Conservation (phyloP, 1,140 invertebrate species). For the Brachionus calyciflorus region DNA sequence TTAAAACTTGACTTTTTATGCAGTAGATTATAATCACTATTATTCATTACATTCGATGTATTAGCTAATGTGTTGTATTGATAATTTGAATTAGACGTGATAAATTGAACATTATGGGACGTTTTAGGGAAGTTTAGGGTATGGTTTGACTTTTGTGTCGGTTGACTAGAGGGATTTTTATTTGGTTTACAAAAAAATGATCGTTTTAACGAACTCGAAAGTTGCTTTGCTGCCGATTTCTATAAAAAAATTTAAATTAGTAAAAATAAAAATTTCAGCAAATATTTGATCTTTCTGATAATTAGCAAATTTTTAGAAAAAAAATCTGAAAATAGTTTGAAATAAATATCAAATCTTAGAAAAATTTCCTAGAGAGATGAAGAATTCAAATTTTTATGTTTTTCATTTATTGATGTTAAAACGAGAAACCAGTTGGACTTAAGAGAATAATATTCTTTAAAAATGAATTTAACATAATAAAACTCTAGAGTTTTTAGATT, state of each 20-base stretch:
- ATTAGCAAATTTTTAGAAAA: too few relatives aligned
- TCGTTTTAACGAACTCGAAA: slow-evolving; percentile 88
- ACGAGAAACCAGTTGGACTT: too few relatives aligned
- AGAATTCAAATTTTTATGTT: too few relatives aligned
- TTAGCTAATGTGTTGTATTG: not conserved
- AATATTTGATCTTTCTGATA: too few relatives aligned
- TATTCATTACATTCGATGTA: not conserved
- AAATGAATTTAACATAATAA: too few relatives aligned
- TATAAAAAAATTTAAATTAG: slow-evolving; percentile 49
- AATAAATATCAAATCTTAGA: too few relatives aligned
- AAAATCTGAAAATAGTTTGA: too few relatives aligned
- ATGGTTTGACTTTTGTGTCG: slow-evolving; percentile 49
- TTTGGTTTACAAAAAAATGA: slow-evolving; percentile 93
- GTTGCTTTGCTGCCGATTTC: slow-evolving; percentile 66
- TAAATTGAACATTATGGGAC: slow-evolving; percentile 5
- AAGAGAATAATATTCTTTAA: too few relatives aligned
- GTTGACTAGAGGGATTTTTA: slow-evolving; percentile 67
- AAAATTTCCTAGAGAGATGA: too few relatives aligned
- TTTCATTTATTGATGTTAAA: too few relatives aligned
- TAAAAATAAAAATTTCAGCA: slow-evolving; percentile 24
- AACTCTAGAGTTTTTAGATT: too few relatives aligned
- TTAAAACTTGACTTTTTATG: slow-evolving; percentile 11
- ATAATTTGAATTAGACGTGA: not conserved
- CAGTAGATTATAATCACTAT: slow-evolving; percentile 22
- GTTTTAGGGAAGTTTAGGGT: slow-evolving; percentile 42